Base-by-base conservation (phyloP, 2,888 invertebrate genomes). In the Phyllotreta striolata region DNA sequence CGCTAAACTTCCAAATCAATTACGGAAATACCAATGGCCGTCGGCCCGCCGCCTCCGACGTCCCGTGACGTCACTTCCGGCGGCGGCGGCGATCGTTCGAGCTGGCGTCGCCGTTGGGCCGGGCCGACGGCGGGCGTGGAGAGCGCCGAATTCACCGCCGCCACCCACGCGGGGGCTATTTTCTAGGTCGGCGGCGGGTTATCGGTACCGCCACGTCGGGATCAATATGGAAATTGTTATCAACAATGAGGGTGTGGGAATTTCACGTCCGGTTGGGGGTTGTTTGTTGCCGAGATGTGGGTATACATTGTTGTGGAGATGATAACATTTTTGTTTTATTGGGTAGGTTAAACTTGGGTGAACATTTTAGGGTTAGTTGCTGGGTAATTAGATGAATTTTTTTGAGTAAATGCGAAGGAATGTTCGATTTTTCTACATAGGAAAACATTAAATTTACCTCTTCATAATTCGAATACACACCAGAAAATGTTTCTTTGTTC, bases 61-160 rank as follows among this genome's bases (percentile, higher is more conserved):
- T 60, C 55, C 65, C 61, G 24, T 75, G 72, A 74, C 76, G 77
- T 76, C 76, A 76, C 69, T 54, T 54, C 60, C 76, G 75, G 74
- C 74, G 51, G n/a, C 34, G 59, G 12, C 59, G 41, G 51, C 63
- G 63, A 66, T 66, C 66, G 66, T 63, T 56, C 56, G 57, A 56
- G 62, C 62, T 62, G 47, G 12, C 55, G 10, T 14, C 62, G 44
- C 55, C 41, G 51, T 51, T 47, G 39, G 46, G 55, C 24, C 54
- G 40, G 34, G 41, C 35, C 24, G 1, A n/a, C 38, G 38, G 55
- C 8, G 56, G 38, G n/a, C 10, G 52, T 51, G 38, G 47, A 8
- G 35, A 40, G 43, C 7, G 9, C 9, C 43, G 24, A 10, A 39
- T 14, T 41, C 24, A 34, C 35, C 6, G 24, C 41, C 39, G 10